A percentile compares a stretch with the other conserved stretches of the same genome.
Evolutionary conservation across 2,888 invertebrate genomes (phyloP).

Genomic region (Aromia moschata): DNA sequence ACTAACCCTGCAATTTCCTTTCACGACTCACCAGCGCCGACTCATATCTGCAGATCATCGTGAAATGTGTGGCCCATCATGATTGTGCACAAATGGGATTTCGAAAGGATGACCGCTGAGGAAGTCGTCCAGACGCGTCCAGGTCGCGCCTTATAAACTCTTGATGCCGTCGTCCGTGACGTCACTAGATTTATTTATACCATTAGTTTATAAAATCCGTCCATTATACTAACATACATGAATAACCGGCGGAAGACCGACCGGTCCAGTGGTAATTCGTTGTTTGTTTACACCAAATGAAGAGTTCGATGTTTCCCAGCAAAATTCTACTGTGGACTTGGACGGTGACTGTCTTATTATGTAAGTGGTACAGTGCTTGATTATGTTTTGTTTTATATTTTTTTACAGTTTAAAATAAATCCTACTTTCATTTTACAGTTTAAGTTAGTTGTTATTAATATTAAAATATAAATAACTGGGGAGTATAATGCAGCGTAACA

Average conservation of each 20-base stretch:
- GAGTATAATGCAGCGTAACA: no score
- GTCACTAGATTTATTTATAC: conserved; percentile 13
- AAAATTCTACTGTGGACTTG: neutral
- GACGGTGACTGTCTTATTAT: neutral
- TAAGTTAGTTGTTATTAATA: no score
- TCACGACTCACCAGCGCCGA: no score
- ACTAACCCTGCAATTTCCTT: no score
- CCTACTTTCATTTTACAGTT: no score
- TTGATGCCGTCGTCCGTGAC: conserved; percentile 2
- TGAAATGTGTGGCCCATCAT: neutral
- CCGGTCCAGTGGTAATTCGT: conserved; percentile 2
- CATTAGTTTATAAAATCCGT: conserved; percentile 10
- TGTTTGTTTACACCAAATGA: conserved; percentile 13
- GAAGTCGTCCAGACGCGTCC: conserved; percentile 11
- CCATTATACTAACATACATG: neutral
- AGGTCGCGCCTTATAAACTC: neutral
- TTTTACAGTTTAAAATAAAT: no score
- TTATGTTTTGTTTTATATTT: no score
- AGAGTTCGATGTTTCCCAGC: neutral
- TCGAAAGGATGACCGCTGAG: neutral
- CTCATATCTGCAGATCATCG: no score
- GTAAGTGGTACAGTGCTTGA: conserved; percentile 3
- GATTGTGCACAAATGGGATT: neutral
- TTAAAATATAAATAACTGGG: no score
- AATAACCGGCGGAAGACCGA: conserved; percentile 1